These are phyloP conservation scores for Drosophila micromelanica DNA, from an alignment of 1,140 invertebrate genomes.

Conservation along the genomic window DNA sequence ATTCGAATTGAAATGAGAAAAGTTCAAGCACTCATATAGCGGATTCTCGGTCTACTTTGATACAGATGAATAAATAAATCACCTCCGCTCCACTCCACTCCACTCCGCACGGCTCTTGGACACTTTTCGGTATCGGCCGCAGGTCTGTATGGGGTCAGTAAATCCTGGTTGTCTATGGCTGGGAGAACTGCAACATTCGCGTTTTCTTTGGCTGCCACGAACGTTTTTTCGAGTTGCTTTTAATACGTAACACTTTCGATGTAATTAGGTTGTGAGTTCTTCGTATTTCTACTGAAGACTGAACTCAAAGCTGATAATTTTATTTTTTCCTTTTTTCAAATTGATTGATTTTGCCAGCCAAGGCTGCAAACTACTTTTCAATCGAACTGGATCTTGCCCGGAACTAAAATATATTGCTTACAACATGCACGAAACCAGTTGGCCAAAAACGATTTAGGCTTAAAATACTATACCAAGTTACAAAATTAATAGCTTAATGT, in stretches of 20 bases:
- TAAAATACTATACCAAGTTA: too few species aligned
- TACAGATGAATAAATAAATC: slow-evolving; percentile 18
- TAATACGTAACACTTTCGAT: slow-evolving; percentile 34
- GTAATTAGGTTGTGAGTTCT: slow-evolving; percentile 47
- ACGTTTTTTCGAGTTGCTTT: neutral
- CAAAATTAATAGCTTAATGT: too few species aligned
- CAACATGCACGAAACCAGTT: neutral
- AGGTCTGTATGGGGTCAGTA: neutral
- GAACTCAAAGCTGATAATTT: slow-evolving; percentile 37
- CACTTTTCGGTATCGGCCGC: neutral
- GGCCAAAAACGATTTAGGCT: too few species aligned
- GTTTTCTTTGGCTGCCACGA: slow-evolving; percentile 5
- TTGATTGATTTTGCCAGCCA: slow-evolving; percentile 84
- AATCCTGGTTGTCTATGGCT: slow-evolving; percentile 2
- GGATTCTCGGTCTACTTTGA: slow-evolving; percentile 34
- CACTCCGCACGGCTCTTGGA: neutral
- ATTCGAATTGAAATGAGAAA: slow-evolving; percentile 41
- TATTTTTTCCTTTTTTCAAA: neutral
- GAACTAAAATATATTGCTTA: neutral
- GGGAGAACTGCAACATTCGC: slow-evolving; percentile 23
- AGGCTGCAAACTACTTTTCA: neutral
- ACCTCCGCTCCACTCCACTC: slow-evolving; percentile 5
- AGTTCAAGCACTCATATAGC: slow-evolving; percentile 29
- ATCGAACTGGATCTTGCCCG: neutral
- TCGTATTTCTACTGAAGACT: slow-evolving; percentile 65